Evolutionary conservation across 2,797 vertebrate species (phyloP).

Genomic region (Siniperca undulata): DNA sequence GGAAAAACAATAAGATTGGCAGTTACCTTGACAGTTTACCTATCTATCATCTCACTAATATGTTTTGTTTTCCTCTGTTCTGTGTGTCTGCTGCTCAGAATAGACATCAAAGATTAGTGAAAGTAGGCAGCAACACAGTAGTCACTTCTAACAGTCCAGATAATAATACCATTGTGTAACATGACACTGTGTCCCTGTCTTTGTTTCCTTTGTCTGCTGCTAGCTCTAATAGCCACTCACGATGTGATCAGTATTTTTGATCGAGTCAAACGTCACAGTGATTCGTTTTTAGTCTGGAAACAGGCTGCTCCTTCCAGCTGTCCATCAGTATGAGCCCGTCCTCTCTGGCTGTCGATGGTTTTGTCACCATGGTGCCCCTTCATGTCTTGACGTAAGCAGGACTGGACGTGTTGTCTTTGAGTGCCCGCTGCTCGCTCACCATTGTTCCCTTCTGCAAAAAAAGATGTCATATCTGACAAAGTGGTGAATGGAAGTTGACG

Average conservation of each 20-base stretch:
- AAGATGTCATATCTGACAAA: slow-evolving; percentile 29
- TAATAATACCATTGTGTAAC: slow-evolving; percentile 46
- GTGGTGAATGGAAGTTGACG: slow-evolving; percentile 13
- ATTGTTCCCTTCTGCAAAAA: slow-evolving; percentile 31
- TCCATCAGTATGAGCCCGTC: slow-evolving; percentile 32
- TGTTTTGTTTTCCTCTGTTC: slow-evolving; percentile 14
- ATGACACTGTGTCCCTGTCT: slow-evolving; percentile 40
- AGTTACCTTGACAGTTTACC: not conserved
- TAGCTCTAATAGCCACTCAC: slow-evolving; percentile 49
- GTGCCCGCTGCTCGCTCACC: slow-evolving; percentile 35
- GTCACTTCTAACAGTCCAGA: slow-evolving; percentile 43
- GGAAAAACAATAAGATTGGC: not conserved
- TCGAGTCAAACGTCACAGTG: slow-evolving; percentile 38
- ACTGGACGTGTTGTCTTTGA: slow-evolving; percentile 56
- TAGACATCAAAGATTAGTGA: slow-evolving; percentile 63
- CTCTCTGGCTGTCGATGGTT: slow-evolving; percentile 52
- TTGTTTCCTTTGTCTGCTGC: slow-evolving; percentile 54
- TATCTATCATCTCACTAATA: not conserved
- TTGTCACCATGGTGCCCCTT: slow-evolving; percentile 78
- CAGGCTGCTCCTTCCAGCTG: slow-evolving; percentile 44
- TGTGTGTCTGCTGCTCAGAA: slow-evolving; percentile 41
- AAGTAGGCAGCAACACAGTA: slow-evolving; percentile 47
- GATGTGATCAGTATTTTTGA: slow-evolving; percentile 42
- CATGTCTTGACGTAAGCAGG: slow-evolving; percentile 76
- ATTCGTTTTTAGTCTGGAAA: slow-evolving; percentile 63